Base-by-base conservation (phyloP, 2,797 vertebrate species). In the Varecia variegata region DNA sequence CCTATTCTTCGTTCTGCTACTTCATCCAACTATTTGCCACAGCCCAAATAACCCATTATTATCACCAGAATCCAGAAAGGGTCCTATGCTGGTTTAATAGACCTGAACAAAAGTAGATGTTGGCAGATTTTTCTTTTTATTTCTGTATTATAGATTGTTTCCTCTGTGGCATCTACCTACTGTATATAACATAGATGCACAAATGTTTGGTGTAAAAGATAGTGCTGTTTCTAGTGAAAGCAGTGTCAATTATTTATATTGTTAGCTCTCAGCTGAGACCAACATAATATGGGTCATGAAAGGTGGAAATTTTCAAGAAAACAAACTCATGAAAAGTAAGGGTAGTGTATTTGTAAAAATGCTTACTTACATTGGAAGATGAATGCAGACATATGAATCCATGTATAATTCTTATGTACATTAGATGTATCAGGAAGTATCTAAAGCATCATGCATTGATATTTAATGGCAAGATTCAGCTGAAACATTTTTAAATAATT, bases 401-500 rank as follows among this genome's bases (percentile, higher is more conserved):
- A 54, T 67, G 3, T 8, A 6, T 52, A 90, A 45, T 73, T 92
- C 17, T 45, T 87, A 12, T 2, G 38, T 77, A 5, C 14, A 7
- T 47, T 43, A 15, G 7, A 30, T 67, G 23, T 67, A 45, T 54
- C 35, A 23, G 15, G 35, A 60, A 71, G 13, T 7, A 77, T 45
- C 0, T 35, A 52, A 68, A 40, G 0, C 40, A 45, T 45, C 35
- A 6, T 43, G 2, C 17, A 30, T 23, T 94, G 17, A 12, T 94
- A 79, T 20, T 80, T 70, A 83, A 77, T 32, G 50, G 7, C 12
- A 93, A 83, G 14, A 54, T 65, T 93, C 17, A 71, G 3, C 50
- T 89, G 73, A 88, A 94, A 32, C 3, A 43, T 65, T 94, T 89
- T 84, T n/a, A 94, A 43, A 83, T 95, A 92, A 67, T 77, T 94